These are phyloP conservation scores for Standfussiana lucernea DNA, from an alignment of 2,888 invertebrate species.

Conservation along the genomic window DNA sequence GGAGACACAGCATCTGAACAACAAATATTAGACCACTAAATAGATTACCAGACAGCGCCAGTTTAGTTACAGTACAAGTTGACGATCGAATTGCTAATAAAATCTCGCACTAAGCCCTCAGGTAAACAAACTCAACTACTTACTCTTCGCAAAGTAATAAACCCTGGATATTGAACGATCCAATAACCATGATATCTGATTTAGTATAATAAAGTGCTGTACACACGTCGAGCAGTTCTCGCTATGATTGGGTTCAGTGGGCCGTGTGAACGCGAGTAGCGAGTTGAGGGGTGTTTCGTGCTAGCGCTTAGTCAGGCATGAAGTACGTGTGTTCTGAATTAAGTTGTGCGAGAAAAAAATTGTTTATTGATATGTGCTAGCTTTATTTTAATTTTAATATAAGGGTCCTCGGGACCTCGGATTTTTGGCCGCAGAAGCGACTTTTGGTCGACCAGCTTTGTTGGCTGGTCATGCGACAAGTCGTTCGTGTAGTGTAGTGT, in stretches of 20 bases:
- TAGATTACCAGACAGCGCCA: not conserved
- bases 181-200: slow-evolving; percentile 56
- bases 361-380: not conserved
- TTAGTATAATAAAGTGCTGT: slow-evolving; percentile 51
- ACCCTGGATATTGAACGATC: slow-evolving; percentile 22
- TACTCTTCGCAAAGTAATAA: slow-evolving; percentile 29
- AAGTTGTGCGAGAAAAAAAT: slow-evolving; percentile 2
- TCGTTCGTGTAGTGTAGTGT: not conserved
- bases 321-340: slow-evolving; percentile 24
- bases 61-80: not conserved
- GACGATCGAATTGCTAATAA: not conserved
- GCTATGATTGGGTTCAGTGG: slow-evolving; percentile 55
- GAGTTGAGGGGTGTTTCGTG: slow-evolving; percentile 30
- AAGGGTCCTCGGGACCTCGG: not conserved
- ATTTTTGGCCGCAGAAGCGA: not conserved
- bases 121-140: slow-evolving; percentile 28
- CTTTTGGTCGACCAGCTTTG: not conserved
- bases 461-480: not conserved
- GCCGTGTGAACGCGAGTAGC: slow-evolving; percentile 48
- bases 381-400: not conserved
- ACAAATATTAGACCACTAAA: not conserved
- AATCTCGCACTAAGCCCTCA: not conserved
- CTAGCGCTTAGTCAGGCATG: slow-evolving; percentile 17
- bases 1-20: not conserved
- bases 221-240: slow-evolving; percentile 45